A percentile compares a stretch with the other conserved stretches of the same genome.
Evolutionary conservation across 2,113 vertebrate species (phyloP).

Genomic region (Stegostoma tigrinum): DNA sequence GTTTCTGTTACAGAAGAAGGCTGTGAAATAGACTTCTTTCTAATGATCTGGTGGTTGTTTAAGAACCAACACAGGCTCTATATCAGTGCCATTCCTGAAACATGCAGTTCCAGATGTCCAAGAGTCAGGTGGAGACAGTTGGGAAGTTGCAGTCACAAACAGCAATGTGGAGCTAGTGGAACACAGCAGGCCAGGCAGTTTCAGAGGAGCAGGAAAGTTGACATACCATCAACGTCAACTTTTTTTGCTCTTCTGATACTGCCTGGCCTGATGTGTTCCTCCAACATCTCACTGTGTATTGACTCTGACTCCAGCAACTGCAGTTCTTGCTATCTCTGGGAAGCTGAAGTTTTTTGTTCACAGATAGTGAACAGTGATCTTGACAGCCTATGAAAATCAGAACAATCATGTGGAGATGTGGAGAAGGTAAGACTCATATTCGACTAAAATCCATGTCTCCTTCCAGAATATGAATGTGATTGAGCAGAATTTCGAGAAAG

Average conservation of each 20-base stretch:
- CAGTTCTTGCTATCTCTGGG: too few relatives aligned
- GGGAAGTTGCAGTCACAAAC: not conserved
- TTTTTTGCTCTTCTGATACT: too few relatives aligned
- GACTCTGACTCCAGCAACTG: too few relatives aligned
- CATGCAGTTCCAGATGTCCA: too few relatives aligned
- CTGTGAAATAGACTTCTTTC: not conserved
- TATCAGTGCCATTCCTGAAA: not conserved
- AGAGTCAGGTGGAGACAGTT: not conserved
- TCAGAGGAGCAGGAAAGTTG: too few relatives aligned
- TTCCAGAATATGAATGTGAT: not conserved
- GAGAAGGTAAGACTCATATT: not conserved
- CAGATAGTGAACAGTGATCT: not conserved
- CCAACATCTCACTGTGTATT: too few relatives aligned
- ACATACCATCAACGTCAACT: too few relatives aligned
- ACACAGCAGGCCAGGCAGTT: too few relatives aligned
- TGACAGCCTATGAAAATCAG: not conserved
- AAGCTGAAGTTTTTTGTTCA: not conserved
- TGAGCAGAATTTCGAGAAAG: not conserved
- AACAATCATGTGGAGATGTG: not conserved
- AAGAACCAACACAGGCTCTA: not conserved
- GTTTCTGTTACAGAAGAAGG: not conserved
- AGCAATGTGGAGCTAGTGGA: too few relatives aligned
- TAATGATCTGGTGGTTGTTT: not conserved
- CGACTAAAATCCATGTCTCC: not conserved
- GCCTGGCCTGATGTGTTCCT: too few relatives aligned